Conservation (phyloP, 2,113 vertebrate genomes). For the Psilopogon haemacephalus region DNA sequence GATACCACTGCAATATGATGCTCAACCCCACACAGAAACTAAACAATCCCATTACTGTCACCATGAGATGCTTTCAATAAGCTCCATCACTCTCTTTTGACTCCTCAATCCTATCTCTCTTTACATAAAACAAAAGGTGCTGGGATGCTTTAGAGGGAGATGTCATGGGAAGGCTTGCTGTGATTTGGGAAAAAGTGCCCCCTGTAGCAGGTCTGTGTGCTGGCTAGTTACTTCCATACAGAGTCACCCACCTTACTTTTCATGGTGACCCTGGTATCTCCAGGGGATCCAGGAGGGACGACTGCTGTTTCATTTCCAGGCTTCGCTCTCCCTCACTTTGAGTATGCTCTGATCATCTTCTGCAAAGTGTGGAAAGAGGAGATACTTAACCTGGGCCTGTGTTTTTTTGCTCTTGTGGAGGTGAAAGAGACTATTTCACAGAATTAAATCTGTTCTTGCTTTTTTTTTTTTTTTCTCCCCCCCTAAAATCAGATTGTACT, state of each 20-base stretch:
- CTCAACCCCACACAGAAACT: neutral
- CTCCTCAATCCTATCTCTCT: neutral
- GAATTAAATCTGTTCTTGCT: neutral
- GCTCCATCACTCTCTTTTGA: neutral
- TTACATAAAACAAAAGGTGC: neutral
- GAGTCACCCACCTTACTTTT: neutral
- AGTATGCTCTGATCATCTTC: neutral
- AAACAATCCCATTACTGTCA: neutral
- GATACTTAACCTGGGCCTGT: rapidly evolving
- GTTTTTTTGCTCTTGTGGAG: neutral
- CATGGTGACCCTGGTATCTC: rapidly evolving
- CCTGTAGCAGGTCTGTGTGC: rapidly evolving
- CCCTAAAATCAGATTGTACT: neutral
- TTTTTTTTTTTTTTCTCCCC: too few relatives aligned
- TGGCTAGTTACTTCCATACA: neutral
- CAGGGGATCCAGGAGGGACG: neutral
- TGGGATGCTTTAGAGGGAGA: neutral
- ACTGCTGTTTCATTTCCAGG: neutral
- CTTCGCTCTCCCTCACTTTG: neutral
- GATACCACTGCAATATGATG: neutral
- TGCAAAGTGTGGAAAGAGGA: neutral
- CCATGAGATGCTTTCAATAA: neutral
- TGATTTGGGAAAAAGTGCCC: neutral
- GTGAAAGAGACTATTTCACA: neutral
- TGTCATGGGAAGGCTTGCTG: neutral